phyloP scores from a whole-genome alignment of 2,888 invertebrate species.

The Aplocera efformata region DNA sequence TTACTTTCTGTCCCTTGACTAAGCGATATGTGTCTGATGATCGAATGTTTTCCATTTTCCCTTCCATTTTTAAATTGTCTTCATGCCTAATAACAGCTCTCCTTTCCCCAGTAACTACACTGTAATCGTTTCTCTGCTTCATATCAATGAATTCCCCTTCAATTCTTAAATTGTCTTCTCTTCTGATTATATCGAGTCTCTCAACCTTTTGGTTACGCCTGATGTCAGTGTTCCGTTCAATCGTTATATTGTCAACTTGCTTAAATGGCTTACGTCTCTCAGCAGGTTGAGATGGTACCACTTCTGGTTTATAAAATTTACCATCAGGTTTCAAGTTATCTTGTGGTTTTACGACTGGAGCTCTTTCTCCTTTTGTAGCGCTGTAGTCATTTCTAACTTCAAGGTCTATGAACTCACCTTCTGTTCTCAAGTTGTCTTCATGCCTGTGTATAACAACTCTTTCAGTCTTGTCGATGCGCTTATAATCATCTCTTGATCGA shows the following conservation, averaged over 20 bases:
- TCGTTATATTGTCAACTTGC: constrained; percentile 81
- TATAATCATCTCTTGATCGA: constrained; percentile 79
- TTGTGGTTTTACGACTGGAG: constrained; percentile 80
- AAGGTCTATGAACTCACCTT: constrained; percentile 77
- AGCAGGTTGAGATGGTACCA: constrained; percentile 71
- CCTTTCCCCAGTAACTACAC: constrained; percentile 69
- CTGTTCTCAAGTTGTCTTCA: constrained; percentile 81
- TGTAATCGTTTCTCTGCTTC: constrained; percentile 79
- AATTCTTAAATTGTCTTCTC: constrained; percentile 82
- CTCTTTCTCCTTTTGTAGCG: constrained; percentile 81
- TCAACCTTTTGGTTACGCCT: constrained; percentile 71
- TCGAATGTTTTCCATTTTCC: constrained; percentile 77
- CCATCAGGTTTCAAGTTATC: constrained; percentile 84
- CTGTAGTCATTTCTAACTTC: constrained; percentile 75
- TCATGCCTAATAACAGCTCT: constrained; percentile 78
- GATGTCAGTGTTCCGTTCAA: constrained; percentile 64
- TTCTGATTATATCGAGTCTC: constrained; percentile 80
- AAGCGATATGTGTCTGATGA: constrained; percentile 78
- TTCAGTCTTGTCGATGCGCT: constrained; percentile 76
- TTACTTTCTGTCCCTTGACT: constrained; percentile 78
- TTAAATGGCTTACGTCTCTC: constrained; percentile 79
- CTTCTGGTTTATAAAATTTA: constrained; percentile 75
- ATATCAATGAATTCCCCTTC: constrained; percentile 82
- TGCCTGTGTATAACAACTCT: constrained; percentile 73
- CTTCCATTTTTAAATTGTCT: constrained; percentile 84